Conservation (phyloP, 2,113 vertebrate genomes). For the Clarias batrachus region DNA sequence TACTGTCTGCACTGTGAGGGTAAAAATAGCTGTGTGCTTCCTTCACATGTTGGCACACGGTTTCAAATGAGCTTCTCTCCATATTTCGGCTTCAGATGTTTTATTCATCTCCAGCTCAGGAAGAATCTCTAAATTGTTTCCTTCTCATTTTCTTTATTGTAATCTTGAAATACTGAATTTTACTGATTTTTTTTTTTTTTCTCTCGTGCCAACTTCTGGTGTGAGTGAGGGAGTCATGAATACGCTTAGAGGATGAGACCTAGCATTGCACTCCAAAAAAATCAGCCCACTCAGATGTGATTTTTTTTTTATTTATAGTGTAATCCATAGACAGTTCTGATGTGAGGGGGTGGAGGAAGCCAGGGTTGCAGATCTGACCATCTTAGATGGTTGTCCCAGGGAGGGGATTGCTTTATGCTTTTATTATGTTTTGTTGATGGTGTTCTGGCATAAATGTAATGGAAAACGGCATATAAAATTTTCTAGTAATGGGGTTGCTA, state of each 20-base stretch:
- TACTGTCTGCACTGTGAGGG: slow-evolving; percentile 44
- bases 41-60: slow-evolving; percentile 46
- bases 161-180: slow-evolving; percentile 26
- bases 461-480: background rate
- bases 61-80: slow-evolving; percentile 42
- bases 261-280: slow-evolving; percentile 10
- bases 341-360: slow-evolving; percentile 13
- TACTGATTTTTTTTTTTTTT: background rate
- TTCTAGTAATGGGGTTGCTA: background rate
- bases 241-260: background rate
- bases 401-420: background rate
- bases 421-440: background rate
- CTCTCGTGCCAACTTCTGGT: background rate
- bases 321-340: background rate
- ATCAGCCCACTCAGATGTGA: slow-evolving; percentile 15
- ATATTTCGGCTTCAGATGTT: slow-evolving; percentile 48
- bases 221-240: slow-evolving; percentile 6
- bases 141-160: slow-evolving; percentile 19
- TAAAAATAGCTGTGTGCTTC: slow-evolving; percentile 51
- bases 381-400: background rate
- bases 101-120: slow-evolving; percentile 48
- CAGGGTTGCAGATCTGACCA: background rate
- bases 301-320: slow-evolving; percentile 6
- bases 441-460: background rate
- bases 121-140: slow-evolving; percentile 39